Conservation (phyloP, 92 coral and sea anemone species). For the Epizoanthus stellaris region DNA sequence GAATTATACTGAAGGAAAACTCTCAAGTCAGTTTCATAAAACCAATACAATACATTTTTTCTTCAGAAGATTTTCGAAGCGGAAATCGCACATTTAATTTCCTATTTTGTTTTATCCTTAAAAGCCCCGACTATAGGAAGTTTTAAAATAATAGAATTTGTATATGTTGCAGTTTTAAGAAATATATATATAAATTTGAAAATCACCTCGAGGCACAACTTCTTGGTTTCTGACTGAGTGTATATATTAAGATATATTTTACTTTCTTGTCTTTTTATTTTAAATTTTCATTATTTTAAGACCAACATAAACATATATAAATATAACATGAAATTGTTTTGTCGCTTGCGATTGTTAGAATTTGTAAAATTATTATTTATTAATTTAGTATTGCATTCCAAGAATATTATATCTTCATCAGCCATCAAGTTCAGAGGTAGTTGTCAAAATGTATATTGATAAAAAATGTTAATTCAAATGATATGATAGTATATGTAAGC, state of each 20-base stretch:
- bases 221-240: neutral
- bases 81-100: constrained; percentile 30
- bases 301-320: neutral
- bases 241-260: neutral
- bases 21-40: neutral
- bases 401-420: neutral
- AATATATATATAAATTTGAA: too few species aligned
- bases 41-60: neutral
- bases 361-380: too few species aligned
- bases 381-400: too few species aligned
- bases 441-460: constrained; percentile 20
- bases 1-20: neutral
- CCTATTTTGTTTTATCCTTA: constrained; percentile 1
- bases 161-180: neutral
- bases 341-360: too few species aligned
- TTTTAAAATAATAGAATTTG: neutral
- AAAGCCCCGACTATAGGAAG: neutral
- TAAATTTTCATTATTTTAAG: neutral
- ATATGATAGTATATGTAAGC: neutral
- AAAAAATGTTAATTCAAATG: constrained; percentile 10
- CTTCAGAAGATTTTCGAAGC: constrained; percentile 9
- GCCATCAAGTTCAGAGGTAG: neutral
- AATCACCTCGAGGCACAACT: too few species aligned
- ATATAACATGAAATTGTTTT: too few species aligned
- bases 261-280: neutral